Base-by-base conservation (phyloP, 23 tunicate species). In the Phallusia fumigata region DNA sequence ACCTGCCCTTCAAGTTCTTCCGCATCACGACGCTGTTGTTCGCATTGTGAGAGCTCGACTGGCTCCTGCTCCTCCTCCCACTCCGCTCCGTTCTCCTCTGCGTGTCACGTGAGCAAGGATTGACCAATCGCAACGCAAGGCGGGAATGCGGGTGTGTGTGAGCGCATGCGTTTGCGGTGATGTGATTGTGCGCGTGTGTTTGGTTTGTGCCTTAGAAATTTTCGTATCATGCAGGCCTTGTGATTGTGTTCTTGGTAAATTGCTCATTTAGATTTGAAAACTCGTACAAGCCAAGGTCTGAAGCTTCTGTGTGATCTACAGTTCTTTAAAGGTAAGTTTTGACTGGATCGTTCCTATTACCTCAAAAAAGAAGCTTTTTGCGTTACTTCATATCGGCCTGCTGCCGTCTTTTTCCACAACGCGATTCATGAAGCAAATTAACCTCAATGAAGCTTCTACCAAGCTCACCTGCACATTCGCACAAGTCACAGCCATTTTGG, bases 401-500 rank as follows among this genome's bases (percentile, higher is more conserved):
- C n/a, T n/a, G n/a, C n/a, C n/a, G n/a, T n/a, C n/a, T n/a, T n/a
- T n/a, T n/a, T n/a, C n/a, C n/a, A n/a, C n/a, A n/a, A n/a, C n/a
- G n/a, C n/a, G n/a, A n/a, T n/a, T n/a, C n/a, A n/a, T n/a, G n/a
- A 40, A 3, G 10, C 47, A 40, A 40, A 40, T 40, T 40, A 40
- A 40, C 47, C 10, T 40, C 10, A 10, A 10, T 40, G 47, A 5
- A 40, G 47, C 10, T 5, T 40, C 47, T 40, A 40, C 47, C 47
- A 40, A 40, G 6, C 40, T 52, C 52, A 80, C 86, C 72, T 76
- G 53, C 81, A 35, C 87, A 84, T 84, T 84, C 81, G 36, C 87
- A 84, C 51, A 84, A n/a, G 12, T 84, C 87, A 32, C 87, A 84
- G 26, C 87, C 87, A 33, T 76, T 77, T 49, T 52, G 81, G 52